Percentiles rank a stretch among this genome's conserved stretches.
Conservation (phyloP, 2,797 vertebrate genomes). For the Gobio occitaniae region DNA sequence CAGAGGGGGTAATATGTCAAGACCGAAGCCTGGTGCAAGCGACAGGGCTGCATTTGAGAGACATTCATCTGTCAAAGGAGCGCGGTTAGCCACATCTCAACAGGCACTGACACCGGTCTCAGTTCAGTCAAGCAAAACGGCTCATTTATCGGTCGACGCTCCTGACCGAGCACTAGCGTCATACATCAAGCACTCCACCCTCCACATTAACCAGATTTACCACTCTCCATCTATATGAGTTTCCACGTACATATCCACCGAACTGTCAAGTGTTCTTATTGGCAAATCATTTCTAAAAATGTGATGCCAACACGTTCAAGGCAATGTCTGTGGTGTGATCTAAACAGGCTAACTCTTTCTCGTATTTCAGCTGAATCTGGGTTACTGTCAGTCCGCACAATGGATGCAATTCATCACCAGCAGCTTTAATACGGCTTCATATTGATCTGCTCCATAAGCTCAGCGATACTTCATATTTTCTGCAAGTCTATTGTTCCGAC, state of each 20-base stretch:
- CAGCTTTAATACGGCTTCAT: constrained; percentile 50
- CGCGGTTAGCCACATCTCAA: constrained; percentile 69
- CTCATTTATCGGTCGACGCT: constrained; percentile 67
- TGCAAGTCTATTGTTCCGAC: constrained; percentile 42
- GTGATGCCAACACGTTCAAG: background rate
- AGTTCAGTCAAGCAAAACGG: constrained; percentile 73
- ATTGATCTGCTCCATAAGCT: constrained; percentile 53
- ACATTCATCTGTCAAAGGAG: constrained; percentile 48
- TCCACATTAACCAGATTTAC: constrained; percentile 36
- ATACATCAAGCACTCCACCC: constrained; percentile 34
- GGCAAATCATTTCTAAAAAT: constrained; percentile 33
- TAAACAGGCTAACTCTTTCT: constrained; percentile 27
- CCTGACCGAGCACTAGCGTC: constrained; percentile 33
- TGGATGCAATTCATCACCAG: constrained; percentile 50
- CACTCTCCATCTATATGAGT: background rate
- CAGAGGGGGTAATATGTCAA: constrained; percentile 39
- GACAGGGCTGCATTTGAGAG: constrained; percentile 37
- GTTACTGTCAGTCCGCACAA: constrained; percentile 52
- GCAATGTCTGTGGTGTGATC: constrained; percentile 3
- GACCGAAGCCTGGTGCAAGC: background rate
- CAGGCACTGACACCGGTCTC: constrained; percentile 72
- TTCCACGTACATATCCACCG: background rate
- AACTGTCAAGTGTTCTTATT: constrained; percentile 10
- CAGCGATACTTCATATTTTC: constrained; percentile 50
- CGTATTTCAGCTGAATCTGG: constrained; percentile 44